These are phyloP conservation scores for Epinotia ramella DNA, from an alignment of 2,888 invertebrate genomes.

Conservation along the genomic window DNA sequence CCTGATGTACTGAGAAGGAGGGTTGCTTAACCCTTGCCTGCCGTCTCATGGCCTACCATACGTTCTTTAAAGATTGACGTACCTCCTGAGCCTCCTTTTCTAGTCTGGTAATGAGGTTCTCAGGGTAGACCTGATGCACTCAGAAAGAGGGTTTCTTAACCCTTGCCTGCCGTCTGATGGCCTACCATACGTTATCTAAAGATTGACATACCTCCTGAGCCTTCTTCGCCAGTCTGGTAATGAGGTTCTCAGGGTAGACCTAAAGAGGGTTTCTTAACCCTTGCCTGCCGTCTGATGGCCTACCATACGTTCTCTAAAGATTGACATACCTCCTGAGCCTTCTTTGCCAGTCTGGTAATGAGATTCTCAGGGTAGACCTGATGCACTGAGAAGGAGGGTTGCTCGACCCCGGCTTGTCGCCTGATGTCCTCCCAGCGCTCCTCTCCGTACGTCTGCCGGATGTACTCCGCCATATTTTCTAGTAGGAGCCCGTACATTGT, in stretches of 20 bases:
- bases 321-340: slow-evolving; percentile 90
- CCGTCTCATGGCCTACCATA: slow-evolving; percentile 95
- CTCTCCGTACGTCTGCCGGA: slow-evolving; percentile 97
- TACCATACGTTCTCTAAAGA: slow-evolving; percentile 84
- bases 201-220: slow-evolving; percentile 89
- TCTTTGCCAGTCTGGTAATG: slow-evolving; percentile 93
- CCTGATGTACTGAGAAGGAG: slow-evolving; percentile 95
- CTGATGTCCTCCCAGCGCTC: slow-evolving; percentile 97
- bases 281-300: slow-evolving; percentile 93
- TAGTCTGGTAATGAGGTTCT: slow-evolving; percentile 93
- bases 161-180: slow-evolving; percentile 93
- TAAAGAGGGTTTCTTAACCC: slow-evolving; percentile 96
- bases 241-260: slow-evolving; percentile 95
- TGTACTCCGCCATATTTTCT: slow-evolving; percentile 97
- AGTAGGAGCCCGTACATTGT: slow-evolving; percentile 97
- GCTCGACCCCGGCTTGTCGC: slow-evolving; percentile 93
- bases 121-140: slow-evolving; percentile 97
- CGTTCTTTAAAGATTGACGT: no score
- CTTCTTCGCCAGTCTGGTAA: slow-evolving; percentile 93
- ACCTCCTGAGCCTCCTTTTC: slow-evolving; percentile 86
- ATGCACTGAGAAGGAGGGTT: slow-evolving; percentile 95
- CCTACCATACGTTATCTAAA: slow-evolving; percentile 86
- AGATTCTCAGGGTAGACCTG: slow-evolving; percentile 97
- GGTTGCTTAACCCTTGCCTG: slow-evolving; percentile 94
- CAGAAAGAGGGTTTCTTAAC: slow-evolving; percentile 95